phyloP scores from a whole-genome alignment of 92 coral and sea anemone genomes.

The Heliopora coerulea region DNA sequence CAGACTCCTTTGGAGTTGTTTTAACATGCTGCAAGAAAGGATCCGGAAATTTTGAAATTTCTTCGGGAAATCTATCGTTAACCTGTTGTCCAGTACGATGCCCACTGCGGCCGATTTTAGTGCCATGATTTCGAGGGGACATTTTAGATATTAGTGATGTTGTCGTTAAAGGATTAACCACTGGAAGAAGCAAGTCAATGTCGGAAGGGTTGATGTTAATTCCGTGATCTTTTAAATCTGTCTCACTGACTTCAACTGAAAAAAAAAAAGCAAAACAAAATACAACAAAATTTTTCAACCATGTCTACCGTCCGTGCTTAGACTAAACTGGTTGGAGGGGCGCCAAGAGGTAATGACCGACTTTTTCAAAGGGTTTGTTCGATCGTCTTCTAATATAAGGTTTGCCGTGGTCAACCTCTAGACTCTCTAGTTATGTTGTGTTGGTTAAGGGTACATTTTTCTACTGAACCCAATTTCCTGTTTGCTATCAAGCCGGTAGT shows the following conservation, averaged over 20 bases:
- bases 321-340: no score
- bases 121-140: not conserved
- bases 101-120: not conserved
- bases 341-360: no score
- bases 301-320: no score
- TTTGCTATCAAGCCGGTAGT: no score
- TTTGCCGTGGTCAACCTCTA: no score
- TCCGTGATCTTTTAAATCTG: slow-evolving; percentile 23
- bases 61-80: not conserved
- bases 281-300: no score
- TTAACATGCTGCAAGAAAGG: not conserved
- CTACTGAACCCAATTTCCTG: no score
- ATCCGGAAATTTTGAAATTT: not conserved
- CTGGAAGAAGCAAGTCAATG: not conserved
- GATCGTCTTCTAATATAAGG: no score
- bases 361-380: no score
- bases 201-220: slow-evolving; percentile 17
- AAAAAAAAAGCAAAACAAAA: not conserved
- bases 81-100: not conserved
- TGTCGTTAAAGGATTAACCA: not conserved
- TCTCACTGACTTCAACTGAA: slow-evolving; percentile 33
- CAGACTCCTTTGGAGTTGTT: not conserved
- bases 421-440: no score
- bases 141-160: not conserved
- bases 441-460: no score